Evolutionary conservation across 30 jellyfish, hydroid and myxozoan species (phyloP).

Genomic region (Cassiopea xamachana): DNA sequence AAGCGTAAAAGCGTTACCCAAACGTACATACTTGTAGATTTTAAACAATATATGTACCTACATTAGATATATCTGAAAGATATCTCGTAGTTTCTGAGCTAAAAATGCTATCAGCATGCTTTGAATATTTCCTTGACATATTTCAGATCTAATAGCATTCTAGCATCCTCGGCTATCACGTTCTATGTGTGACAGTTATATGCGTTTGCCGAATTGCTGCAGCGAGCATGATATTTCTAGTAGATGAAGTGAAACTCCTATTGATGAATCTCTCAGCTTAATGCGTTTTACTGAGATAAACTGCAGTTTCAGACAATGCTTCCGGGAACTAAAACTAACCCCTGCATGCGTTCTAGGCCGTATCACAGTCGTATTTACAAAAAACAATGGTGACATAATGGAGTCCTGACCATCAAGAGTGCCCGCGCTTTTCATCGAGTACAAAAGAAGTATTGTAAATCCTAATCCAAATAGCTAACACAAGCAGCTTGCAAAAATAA

Average conservation of each 20-base stretch:
- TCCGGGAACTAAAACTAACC: not conserved
- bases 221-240: too few species aligned
- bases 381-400: too few species aligned
- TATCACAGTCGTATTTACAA: too few species aligned
- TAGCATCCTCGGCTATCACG: not conserved
- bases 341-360: too few species aligned
- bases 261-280: not conserved
- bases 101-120: not conserved
- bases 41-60: not conserved
- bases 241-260: not conserved
- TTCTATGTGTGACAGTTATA: not conserved
- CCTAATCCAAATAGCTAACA: not conserved
- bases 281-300: not conserved
- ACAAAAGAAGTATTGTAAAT: too few species aligned
- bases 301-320: not conserved
- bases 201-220: not conserved
- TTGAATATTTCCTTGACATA: not conserved
- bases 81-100: constrained; percentile 9
- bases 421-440: too few species aligned
- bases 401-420: too few species aligned
- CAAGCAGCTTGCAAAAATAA: not conserved
- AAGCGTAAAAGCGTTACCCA: too few species aligned
- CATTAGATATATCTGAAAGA: constrained; percentile 12
- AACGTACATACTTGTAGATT: not conserved
- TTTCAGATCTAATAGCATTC: not conserved